These are phyloP conservation scores for Saxicola maurus DNA, from an alignment of 2,797 vertebrate genomes.

Conservation along the genomic window DNA sequence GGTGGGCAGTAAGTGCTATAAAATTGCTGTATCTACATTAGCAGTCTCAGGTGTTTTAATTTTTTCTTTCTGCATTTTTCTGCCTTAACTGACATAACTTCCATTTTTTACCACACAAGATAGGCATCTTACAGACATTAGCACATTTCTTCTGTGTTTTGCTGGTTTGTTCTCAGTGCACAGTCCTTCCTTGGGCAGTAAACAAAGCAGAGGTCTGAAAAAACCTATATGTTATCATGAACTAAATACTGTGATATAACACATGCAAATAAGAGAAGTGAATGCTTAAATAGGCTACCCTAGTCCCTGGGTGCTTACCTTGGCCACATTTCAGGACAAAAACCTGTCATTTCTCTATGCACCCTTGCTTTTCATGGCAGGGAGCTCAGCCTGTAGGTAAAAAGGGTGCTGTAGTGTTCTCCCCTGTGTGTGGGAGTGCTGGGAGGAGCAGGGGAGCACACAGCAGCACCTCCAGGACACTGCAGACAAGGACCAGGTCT, in stretches of 20 bases:
- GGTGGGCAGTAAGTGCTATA: background rate
- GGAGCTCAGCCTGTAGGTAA: background rate
- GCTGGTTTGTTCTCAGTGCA: background rate
- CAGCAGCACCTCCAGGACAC: background rate
- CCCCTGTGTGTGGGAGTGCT: accelerated
- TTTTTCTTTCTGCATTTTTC: background rate
- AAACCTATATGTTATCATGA: background rate
- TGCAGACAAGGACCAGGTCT: background rate
- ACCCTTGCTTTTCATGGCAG: background rate
- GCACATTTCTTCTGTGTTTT: background rate
- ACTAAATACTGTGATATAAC: background rate
- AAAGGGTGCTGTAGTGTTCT: accelerated
- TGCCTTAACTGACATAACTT: background rate
- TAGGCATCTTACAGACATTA: background rate
- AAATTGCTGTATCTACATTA: background rate
- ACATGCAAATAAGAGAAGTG: background rate
- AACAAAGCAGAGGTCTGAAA: background rate
- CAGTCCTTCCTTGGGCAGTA: background rate
- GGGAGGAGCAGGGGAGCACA: background rate
- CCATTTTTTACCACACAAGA: background rate
- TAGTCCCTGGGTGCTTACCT: background rate
- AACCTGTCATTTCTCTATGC: background rate
- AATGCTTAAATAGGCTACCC: background rate
- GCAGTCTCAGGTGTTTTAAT: background rate
- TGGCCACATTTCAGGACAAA: background rate